A percentile compares a stretch with the other conserved stretches of the same genome.
Evolutionary conservation across 2,888 invertebrate species (phyloP).

Genomic region (Ophraella communa): DNA sequence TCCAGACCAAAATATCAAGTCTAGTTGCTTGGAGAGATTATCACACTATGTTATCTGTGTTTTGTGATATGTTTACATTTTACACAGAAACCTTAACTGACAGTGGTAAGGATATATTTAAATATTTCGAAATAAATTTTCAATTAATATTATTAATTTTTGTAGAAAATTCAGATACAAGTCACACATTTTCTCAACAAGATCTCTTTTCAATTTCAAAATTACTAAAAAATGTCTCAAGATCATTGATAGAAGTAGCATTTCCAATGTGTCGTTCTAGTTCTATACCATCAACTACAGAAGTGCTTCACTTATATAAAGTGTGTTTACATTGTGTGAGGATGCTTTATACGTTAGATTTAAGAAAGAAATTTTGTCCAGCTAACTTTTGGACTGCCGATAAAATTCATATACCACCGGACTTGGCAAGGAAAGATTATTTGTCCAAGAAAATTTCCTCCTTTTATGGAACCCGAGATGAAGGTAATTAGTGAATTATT

Average conservation of each 20-base stretch:
- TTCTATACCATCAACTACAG: slow-evolving; percentile 51
- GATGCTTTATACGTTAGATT: slow-evolving; percentile 82
- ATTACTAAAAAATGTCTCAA: slow-evolving; percentile 54
- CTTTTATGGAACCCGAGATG: slow-evolving; percentile 52
- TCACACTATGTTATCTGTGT: slow-evolving; percentile 56
- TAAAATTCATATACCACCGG: slow-evolving; percentile 57
- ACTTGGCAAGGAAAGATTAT: slow-evolving; percentile 56
- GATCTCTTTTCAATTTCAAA: slow-evolving; percentile 56
- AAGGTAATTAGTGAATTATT: no score
- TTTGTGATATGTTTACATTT: slow-evolving; percentile 60
- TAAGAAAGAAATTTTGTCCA: slow-evolving; percentile 77
- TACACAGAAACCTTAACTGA: slow-evolving; percentile 59
- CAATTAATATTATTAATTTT: slow-evolving; percentile 14
- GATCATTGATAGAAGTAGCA: slow-evolving; percentile 57
- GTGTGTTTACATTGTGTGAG: slow-evolving; percentile 55
- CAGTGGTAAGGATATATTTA: slow-evolving; percentile 53
- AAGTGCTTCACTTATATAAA: slow-evolving; percentile 56
- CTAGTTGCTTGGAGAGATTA: slow-evolving; percentile 54
- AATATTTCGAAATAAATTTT: no score
- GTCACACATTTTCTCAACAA: slow-evolving; percentile 54
- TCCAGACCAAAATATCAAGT: slow-evolving; percentile 49
- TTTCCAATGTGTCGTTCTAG: slow-evolving; percentile 59
- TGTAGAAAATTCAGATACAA: slow-evolving; percentile 57
- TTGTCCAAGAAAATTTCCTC: slow-evolving; percentile 54
- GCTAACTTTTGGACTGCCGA: slow-evolving; percentile 57